These are phyloP conservation scores for Choloepus didactylus DNA, from an alignment of 2,797 vertebrate species.

Conservation along the genomic window DNA sequence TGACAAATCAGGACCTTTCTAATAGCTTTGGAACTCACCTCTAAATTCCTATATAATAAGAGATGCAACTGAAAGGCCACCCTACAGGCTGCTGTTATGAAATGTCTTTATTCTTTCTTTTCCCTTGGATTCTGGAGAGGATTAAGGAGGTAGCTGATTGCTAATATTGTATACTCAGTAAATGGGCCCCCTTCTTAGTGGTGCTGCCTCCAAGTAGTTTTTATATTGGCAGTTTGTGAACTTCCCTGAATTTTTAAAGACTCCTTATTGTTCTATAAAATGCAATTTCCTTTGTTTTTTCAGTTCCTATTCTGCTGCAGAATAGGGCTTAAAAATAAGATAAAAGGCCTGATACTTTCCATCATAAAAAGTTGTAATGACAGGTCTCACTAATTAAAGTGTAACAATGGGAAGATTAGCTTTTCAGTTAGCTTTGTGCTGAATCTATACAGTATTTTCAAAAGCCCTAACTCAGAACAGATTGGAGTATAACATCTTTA, in stretches of 20 bases:
- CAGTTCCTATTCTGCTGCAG: constrained; percentile 60
- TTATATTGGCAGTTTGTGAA: constrained; percentile 73
- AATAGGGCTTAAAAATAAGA: constrained; percentile 69
- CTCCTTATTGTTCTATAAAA: constrained; percentile 75
- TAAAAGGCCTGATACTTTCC: constrained; percentile 79
- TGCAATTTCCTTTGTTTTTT: constrained; percentile 75
- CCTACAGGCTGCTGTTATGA: not conserved
- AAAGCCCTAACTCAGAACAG: constrained; percentile 89
- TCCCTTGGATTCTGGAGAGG: constrained; percentile 52
- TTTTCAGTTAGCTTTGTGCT: constrained; percentile 84
- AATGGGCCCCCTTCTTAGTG: constrained; percentile 14
- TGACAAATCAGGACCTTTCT: constrained; percentile 24
- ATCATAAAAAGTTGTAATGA: constrained; percentile 76
- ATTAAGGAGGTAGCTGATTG: constrained; percentile 31
- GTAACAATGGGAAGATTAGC: constrained; percentile 86
- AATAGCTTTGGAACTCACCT: constrained; percentile 46
- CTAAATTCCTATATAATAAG: constrained; percentile 47
- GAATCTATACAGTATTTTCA: constrained; percentile 83
- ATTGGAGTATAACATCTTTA: constrained; percentile 84
- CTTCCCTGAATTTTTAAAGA: constrained; percentile 80
- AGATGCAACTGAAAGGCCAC: constrained; percentile 44
- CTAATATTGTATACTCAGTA: constrained; percentile 48
- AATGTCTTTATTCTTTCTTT: constrained; percentile 51
- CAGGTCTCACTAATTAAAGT: constrained; percentile 87
- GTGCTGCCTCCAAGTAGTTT: constrained; percentile 57